Base-by-base conservation (phyloP, 92 coral and sea anemone genomes). In the Actinernus sp. region DNA sequence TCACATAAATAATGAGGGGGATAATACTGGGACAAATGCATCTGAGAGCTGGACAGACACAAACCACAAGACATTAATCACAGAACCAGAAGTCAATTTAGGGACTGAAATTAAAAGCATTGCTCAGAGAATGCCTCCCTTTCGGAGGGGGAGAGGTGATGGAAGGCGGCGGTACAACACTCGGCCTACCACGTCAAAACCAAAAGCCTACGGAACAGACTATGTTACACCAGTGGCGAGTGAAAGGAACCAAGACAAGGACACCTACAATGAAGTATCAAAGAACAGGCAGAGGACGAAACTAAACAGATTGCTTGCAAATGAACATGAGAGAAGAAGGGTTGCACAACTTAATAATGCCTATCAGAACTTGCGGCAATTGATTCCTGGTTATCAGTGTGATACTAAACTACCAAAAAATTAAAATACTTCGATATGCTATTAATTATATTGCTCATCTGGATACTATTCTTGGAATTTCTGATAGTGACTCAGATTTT, bases 341-440 rank as follows among this genome's bases (percentile, higher is more conserved):
- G 97, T 90, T 3, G 92, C 97, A 3, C 97, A 90, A 67, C 76
- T 90, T 23, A 90, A 90, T 48, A 82, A 77, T 34, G 97, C 92
- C 19, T 90, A 90, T 58, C 97, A 90, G 48, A 79, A 81, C 46
- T 48, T 90, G 24, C 59, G 97, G 36, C 87, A 90, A 67, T 63
- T 88, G 13, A 90, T 90, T 31, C 97, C 97, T 10, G 97, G 97
- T 3, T 90, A 90, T 41, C 97, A 90, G 68, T 90, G 97, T 41
- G 92, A 90, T 61, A 90, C 97, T 30, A 90, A 90, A 54, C 74
- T 90, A 22, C 97, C 97, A 0, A 90, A 90, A 63, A n/a, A 90
- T 90, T 47, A 90, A 90, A 63, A 90, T 90, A 62, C 73, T 90
- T 3, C 73, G 90, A 50, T 90, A 90, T 74, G 97, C 97, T 2